A percentile compares a stretch with the other conserved stretches of the same genome.
Evolutionary conservation across 2,113 vertebrate species (phyloP).

Genomic region (Erinaceus europaeus): DNA sequence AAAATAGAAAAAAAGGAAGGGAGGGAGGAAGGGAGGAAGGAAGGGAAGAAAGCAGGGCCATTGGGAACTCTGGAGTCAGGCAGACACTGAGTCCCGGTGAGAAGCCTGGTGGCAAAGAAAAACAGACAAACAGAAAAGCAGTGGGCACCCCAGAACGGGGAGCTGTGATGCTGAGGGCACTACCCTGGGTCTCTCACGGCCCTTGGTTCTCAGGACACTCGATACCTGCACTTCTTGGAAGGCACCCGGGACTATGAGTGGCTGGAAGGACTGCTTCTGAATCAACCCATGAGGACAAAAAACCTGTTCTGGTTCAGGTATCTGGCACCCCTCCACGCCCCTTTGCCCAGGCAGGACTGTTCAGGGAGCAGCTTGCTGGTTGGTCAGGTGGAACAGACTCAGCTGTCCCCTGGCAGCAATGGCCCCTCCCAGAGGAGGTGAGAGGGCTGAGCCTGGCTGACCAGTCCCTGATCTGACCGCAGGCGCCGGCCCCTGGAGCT

Average conservation of each 20-base stretch:
- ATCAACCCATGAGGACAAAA: constrained; percentile 63
- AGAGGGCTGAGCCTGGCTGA: background rate
- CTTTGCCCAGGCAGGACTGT: background rate
- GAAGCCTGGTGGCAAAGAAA: too few species aligned
- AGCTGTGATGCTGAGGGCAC: background rate
- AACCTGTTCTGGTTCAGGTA: constrained; percentile 73
- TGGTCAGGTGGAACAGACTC: background rate
- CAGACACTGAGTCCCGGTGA: too few species aligned
- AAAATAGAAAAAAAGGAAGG: too few species aligned
- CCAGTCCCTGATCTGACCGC: background rate
- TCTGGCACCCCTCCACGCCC: accelerated
- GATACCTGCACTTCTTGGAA: constrained; percentile 84
- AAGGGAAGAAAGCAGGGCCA: too few species aligned
- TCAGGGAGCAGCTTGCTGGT: background rate
- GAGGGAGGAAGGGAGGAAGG: too few species aligned
- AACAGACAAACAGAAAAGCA: too few species aligned
- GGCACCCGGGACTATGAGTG: constrained; percentile 82
- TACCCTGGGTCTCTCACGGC: background rate
- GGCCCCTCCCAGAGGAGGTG: background rate
- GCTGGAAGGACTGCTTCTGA: constrained; percentile 80
- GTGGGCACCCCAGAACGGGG: background rate
- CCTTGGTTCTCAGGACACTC: constrained; percentile 75
- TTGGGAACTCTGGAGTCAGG: too few species aligned
- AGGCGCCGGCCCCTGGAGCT: constrained; percentile 80
- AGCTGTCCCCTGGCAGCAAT: background rate